These are phyloP conservation scores for Takifugu ocellatus DNA, from an alignment of 2,797 vertebrate species.

Conservation along the genomic window DNA sequence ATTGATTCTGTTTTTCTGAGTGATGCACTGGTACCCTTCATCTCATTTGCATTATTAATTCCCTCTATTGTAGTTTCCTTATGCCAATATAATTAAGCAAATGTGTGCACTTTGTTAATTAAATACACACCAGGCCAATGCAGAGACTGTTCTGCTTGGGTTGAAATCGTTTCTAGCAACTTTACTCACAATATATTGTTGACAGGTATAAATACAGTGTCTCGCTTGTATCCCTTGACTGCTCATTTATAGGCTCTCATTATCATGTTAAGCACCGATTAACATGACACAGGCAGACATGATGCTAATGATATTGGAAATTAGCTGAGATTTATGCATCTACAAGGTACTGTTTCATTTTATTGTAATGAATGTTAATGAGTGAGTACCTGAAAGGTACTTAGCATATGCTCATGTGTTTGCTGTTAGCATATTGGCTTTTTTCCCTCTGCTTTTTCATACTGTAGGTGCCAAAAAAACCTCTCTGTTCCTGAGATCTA, in stretches of 20 bases:
- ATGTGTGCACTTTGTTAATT: constrained; percentile 52
- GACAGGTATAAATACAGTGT: constrained; percentile 9
- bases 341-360: constrained; percentile 33
- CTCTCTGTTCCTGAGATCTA: too few relatives aligned
- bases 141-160: constrained; percentile 19
- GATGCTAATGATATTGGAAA: constrained; percentile 71
- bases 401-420: too few relatives aligned
- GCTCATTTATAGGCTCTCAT: constrained; percentile 62
- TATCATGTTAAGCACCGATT: constrained; percentile 73
- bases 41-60: constrained; percentile 48
- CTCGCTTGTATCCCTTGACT: constrained; percentile 45
- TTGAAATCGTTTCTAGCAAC: constrained; percentile 27
- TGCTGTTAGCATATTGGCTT: too few relatives aligned
- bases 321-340: constrained; percentile 54
- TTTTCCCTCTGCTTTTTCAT: too few relatives aligned
- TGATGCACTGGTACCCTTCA: constrained; percentile 15
- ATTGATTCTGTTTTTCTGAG: constrained; percentile 4
- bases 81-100: constrained; percentile 52
- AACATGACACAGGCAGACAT: constrained; percentile 70
- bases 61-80: constrained; percentile 39
- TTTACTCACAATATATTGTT: constrained; percentile 35
- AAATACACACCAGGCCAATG: constrained; percentile 35
- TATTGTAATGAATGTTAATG: constrained; percentile 13
- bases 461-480: too few relatives aligned
- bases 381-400: background rate